These are phyloP conservation scores for Tapera naevia DNA, from an alignment of 2,797 vertebrate genomes.

Conservation along the genomic window DNA sequence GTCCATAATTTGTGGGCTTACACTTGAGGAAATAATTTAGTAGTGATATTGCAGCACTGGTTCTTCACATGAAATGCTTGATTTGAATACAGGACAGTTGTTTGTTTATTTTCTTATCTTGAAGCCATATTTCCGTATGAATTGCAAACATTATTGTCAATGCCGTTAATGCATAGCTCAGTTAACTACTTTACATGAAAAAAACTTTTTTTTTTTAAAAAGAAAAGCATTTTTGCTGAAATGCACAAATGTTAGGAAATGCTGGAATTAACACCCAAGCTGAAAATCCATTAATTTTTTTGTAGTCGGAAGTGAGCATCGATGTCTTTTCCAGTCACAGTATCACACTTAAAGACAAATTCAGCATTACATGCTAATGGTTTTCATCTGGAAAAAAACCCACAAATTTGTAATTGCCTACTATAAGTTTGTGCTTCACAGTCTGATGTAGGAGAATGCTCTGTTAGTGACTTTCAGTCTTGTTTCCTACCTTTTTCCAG, in stretches of 20 bases:
- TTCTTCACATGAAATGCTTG: background rate
- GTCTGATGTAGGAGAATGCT: background rate
- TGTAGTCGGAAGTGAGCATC: background rate
- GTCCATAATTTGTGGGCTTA: background rate
- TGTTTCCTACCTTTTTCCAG: conserved; percentile 28
- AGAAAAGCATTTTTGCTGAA: too few species aligned
- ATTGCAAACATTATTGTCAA: background rate
- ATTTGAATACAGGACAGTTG: background rate
- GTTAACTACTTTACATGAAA: background rate
- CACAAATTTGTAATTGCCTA: background rate
- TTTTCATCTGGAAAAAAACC: background rate
- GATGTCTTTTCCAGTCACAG: background rate
- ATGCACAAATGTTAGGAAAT: background rate
- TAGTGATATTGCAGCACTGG: background rate
- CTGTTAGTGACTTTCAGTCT: background rate
- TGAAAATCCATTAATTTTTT: background rate
- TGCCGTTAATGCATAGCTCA: background rate
- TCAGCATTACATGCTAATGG: background rate
- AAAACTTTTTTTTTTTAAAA: too few species aligned
- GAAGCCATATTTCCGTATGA: background rate
- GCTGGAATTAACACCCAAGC: background rate
- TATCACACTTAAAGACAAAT: background rate
- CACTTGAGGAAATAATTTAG: background rate
- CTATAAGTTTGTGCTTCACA: background rate
- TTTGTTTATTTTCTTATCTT: background rate